Conservation (phyloP, 37 sponge, comb jelly and placozoan genomes). For the Axinella damicornis region DNA sequence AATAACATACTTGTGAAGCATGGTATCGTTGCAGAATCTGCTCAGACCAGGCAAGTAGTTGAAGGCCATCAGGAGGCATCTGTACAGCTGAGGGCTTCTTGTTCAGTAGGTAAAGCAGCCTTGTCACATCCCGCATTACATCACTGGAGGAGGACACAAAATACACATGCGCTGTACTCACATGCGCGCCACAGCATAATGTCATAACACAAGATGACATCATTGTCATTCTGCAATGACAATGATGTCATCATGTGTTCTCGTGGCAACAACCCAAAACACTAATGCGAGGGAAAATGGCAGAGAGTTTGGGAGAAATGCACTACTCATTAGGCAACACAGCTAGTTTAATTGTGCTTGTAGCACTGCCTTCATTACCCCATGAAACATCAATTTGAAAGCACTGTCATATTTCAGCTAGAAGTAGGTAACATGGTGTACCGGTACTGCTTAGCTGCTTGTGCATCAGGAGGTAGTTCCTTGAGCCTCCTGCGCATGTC, state of each 20-base stretch:
- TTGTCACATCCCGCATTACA: constrained; percentile 86
- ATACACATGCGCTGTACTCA: too few species aligned
- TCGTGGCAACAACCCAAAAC: too few species aligned
- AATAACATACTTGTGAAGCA: constrained; percentile 61
- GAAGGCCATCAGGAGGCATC: constrained; percentile 90
- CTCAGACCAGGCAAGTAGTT: constrained; percentile 87
- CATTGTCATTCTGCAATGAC: too few species aligned
- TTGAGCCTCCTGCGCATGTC: constrained; percentile 91
- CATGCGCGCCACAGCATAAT: too few species aligned
- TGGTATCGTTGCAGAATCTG: constrained; percentile 72
- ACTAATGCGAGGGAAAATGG: too few species aligned
- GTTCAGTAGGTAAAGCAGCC: constrained; percentile 92
- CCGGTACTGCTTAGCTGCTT: constrained; percentile 77
- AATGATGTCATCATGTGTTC: too few species aligned
- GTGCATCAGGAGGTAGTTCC: constrained; percentile 71
- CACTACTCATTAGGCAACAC: too few species aligned
- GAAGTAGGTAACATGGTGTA: not conserved
- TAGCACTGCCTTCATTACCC: not conserved
- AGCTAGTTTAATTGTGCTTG: too few species aligned
- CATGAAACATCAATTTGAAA: too few species aligned
- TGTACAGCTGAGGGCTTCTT: constrained; percentile 77
- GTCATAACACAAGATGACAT: too few species aligned
- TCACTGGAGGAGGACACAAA: constrained; percentile 50
- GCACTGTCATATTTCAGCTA: too few species aligned
- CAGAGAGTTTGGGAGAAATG: too few species aligned